phyloP scores from a whole-genome alignment of 1,140 invertebrate genomes.

The Myzus persicae region DNA sequence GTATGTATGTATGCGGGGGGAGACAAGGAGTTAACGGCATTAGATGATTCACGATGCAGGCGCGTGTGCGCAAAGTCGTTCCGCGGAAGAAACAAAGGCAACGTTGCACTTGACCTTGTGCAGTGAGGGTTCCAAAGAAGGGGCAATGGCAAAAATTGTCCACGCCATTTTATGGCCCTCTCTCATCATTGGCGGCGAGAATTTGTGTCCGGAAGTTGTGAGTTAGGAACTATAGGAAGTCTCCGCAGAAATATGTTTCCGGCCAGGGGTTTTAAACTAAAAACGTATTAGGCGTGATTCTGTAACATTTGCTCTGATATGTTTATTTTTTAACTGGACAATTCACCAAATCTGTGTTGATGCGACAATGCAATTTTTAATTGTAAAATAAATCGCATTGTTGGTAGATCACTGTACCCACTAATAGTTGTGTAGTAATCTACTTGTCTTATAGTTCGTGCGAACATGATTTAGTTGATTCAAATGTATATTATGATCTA shows the following conservation, averaged over 20 bases:
- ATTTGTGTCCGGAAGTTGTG: conserved; percentile 11
- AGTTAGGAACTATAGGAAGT: neutral
- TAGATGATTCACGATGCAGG: conserved; percentile 53
- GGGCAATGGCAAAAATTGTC: neutral
- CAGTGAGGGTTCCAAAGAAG: neutral
- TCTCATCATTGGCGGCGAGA: neutral
- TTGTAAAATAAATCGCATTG: too few relatives aligned
- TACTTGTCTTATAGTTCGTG: neutral
- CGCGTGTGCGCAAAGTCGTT: conserved; percentile 19
- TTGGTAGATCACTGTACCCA: too few relatives aligned
- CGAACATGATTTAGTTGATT: too few relatives aligned
- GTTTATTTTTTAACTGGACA: neutral
- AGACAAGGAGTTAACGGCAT: conserved; percentile 47
- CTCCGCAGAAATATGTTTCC: neutral
- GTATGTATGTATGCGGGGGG: neutral
- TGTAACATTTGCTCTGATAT: neutral
- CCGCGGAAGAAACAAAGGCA: conserved; percentile 47
- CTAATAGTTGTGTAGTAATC: neutral
- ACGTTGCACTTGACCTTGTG: conserved; percentile 56
- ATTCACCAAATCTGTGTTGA: neutral
- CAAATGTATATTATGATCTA: neutral
- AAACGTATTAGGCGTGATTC: neutral
- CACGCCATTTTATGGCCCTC: conserved; percentile 44
- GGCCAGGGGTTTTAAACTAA: neutral
- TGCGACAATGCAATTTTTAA: neutral